These are phyloP conservation scores for Ischnura elegans DNA, from an alignment of 2,888 invertebrate species.

Conservation along the genomic window DNA sequence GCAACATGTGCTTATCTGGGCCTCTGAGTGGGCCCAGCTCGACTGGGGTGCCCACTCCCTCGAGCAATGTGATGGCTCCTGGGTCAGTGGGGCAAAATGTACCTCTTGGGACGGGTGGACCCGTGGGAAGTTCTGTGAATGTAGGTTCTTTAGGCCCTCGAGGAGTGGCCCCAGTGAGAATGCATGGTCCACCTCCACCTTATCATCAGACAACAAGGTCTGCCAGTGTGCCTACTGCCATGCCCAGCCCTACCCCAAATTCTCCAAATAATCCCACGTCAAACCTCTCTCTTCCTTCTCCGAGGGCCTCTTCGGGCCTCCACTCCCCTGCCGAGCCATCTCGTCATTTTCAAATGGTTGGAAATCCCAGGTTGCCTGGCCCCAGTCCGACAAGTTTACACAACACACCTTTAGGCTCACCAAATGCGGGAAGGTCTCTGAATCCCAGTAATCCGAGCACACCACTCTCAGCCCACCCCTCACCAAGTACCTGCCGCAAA, in stretches of 20 bases:
- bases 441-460: conserved; percentile 87
- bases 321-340: conserved; percentile 85
- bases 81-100: conserved; percentile 75
- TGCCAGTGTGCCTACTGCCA: conserved; percentile 86
- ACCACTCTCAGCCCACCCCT: conserved; percentile 83
- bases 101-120: conserved; percentile 76
- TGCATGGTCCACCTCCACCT: conserved; percentile 88
- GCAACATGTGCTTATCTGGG: conserved; percentile 78
- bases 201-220: conserved; percentile 86
- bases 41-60: conserved; percentile 77
- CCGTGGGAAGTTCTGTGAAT: conserved; percentile 76
- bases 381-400: conserved; percentile 79
- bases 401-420: conserved; percentile 80
- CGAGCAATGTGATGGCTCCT: conserved; percentile 76
- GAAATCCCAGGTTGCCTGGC: conserved; percentile 75
- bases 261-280: conserved; percentile 87
- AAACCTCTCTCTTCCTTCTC: conserved; percentile 87
- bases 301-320: conserved; percentile 84
- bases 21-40: conserved; percentile 80
- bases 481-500: conserved; percentile 80
- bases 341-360: conserved; percentile 78
- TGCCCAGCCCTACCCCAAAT: conserved; percentile 86
- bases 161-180: conserved; percentile 71
- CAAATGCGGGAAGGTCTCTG: conserved; percentile 77
- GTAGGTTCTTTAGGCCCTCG: conserved; percentile 69